Conservation (phyloP, 2,888 invertebrate genomes). For the Busseola fusca region DNA sequence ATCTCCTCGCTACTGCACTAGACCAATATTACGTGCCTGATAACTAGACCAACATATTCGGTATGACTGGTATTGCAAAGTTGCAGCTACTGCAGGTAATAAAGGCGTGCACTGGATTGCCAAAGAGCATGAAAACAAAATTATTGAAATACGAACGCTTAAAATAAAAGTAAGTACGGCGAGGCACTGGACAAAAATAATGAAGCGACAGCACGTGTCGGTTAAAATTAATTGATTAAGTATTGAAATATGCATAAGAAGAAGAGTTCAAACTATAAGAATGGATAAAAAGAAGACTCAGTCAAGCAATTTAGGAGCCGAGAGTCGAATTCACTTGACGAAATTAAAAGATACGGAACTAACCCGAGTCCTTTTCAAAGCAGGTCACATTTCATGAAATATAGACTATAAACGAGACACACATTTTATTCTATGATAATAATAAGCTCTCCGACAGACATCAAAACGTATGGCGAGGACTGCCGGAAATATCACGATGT, state of each 20-base stretch:
- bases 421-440: slow-evolving; percentile 27
- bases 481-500: slow-evolving; percentile 54
- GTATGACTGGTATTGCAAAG: slow-evolving; percentile 14
- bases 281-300: slow-evolving; percentile 16
- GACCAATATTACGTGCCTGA: slow-evolving; percentile 8
- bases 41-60: slow-evolving; percentile 19
- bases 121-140: slow-evolving; percentile 9
- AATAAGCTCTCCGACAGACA: slow-evolving; percentile 40
- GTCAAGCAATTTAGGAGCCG: background rate
- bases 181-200: slow-evolving; percentile 38
- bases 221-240: slow-evolving; percentile 44
- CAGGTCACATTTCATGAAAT: slow-evolving; percentile 45
- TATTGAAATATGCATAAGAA: slow-evolving; percentile 33
- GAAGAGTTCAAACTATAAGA: slow-evolving; percentile 18
- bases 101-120: slow-evolving; percentile 10
- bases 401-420: slow-evolving; percentile 30
- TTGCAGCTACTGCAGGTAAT: slow-evolving; percentile 4
- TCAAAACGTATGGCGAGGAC: slow-evolving; percentile 45
- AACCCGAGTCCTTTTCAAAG: slow-evolving; percentile 33
- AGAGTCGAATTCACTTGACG: slow-evolving; percentile 30
- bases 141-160: slow-evolving; percentile 25
- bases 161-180: slow-evolving; percentile 31
- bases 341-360: slow-evolving; percentile 31
- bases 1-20: slow-evolving; percentile 4
- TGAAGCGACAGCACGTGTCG: slow-evolving; percentile 16